phyloP scores from a whole-genome alignment of 2,113 vertebrate species.

The Ptilonorhynchus violaceus region DNA sequence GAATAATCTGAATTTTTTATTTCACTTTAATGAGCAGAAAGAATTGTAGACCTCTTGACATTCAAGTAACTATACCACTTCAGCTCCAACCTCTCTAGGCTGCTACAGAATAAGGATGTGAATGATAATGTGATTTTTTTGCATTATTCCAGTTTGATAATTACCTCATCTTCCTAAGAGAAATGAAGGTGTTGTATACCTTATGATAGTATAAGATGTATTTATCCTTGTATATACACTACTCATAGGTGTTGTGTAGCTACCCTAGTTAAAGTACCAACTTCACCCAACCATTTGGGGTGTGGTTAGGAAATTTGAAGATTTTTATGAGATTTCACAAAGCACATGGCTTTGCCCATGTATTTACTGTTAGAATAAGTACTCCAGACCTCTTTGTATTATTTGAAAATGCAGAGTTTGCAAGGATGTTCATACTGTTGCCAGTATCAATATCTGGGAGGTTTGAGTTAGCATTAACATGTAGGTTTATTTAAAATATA shows the following conservation, averaged over 20 bases:
- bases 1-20: background rate
- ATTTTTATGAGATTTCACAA: background rate
- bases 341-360: background rate
- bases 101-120: background rate
- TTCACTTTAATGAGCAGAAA: background rate
- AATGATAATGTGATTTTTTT: background rate
- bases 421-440: background rate
- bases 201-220: background rate
- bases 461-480: background rate
- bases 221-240: background rate
- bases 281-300: background rate
- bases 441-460: background rate
- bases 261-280: background rate
- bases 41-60: background rate
- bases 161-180: background rate
- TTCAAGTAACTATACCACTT: background rate
- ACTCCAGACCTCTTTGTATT: background rate
- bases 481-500: background rate
- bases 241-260: background rate
- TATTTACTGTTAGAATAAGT: background rate
- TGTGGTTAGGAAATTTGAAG: background rate
- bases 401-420: background rate
- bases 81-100: background rate
- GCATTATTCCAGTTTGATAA: background rate
- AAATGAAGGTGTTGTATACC: background rate